phyloP scores from a whole-genome alignment of 2,113 vertebrate genomes.

The Indri indri region DNA sequence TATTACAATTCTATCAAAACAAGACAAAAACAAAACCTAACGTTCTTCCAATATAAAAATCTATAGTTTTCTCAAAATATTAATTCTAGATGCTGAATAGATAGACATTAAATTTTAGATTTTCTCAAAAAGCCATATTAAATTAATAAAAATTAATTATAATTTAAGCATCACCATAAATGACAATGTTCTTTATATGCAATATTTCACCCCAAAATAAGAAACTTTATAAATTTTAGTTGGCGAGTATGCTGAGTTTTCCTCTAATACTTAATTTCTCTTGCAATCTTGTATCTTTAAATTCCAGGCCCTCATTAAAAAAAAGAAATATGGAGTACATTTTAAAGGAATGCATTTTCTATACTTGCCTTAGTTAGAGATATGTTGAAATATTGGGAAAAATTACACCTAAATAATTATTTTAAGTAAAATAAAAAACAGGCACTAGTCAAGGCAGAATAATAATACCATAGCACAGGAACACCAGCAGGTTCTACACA shows the following conservation, averaged over 20 bases:
- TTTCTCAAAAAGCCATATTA: constrained; percentile 24
- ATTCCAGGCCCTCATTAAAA: not conserved
- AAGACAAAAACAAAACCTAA: constrained; percentile 57
- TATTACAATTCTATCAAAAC: constrained; percentile 63
- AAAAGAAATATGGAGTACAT: not conserved
- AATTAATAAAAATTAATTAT: constrained; percentile 58
- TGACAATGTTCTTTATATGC: not conserved
- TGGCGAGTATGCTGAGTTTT: not conserved
- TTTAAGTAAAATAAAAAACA: constrained; percentile 10
- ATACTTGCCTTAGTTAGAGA: not conserved
- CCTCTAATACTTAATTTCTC: not conserved
- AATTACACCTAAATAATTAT: not conserved
- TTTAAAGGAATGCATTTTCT: not conserved
- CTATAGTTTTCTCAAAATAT: constrained; percentile 44
- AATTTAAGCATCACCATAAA: constrained; percentile 23
- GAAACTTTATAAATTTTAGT: not conserved
- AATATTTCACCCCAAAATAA: not conserved
- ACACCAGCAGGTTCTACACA: not conserved
- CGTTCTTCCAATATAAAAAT: constrained; percentile 35
- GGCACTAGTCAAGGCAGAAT: not conserved
- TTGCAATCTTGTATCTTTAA: not conserved
- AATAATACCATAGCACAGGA: not conserved
- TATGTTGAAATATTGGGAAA: not conserved
- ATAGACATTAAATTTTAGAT: constrained; percentile 42
- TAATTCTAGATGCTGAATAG: constrained; percentile 29